Evolutionary conservation across 1,140 invertebrate genomes (phyloP), one percentile per base, ranked within the genome.

Genomic region (Tribolium madens): DNA sequence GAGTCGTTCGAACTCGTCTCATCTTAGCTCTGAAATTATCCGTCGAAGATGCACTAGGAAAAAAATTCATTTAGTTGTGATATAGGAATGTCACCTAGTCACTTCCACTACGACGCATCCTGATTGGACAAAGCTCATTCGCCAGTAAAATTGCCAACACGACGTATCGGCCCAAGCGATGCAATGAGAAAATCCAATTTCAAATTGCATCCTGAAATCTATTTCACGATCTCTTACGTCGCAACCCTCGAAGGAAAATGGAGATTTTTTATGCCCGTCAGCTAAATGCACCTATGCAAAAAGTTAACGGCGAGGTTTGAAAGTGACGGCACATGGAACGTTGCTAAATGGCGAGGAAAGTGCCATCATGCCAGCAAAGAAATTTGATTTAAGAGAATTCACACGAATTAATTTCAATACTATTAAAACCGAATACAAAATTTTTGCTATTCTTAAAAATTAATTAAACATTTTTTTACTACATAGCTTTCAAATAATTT

Each of bases 91-190:
- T 71, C 68, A 71, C 36, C 68, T 71, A 71, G 68, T 71, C 47
- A 18, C 42, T 71, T 71, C 47, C 68, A n/a, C 7, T 50, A 48
- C 47, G 68, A 71, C 36, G 68, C 36, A 47, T 71, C 14, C 68
- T 71, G 68, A 71, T 71, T 71, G 68, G 47, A 71, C 68, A 71
- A 71, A 71, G 47, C 68, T 71, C 68, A 71, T 71, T n/a, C 68
- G 68, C 68, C 68, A 71, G 68, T 71, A 71, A 71, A 71, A 71
- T 71, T 71, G 68, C 68, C 36, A 71, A 71, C 68, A 71, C 68
- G 68, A 71, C 47, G 47, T 47, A 71, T 48, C 47, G 47, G 68
- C 47, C 42, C 68, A 47, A 21, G 15, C 15, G 68, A 46, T 71
- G 68, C 68, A 71, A 71, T 26, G 42, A 50, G 36, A 21, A 71